Percentiles rank a stretch among this genome's conserved stretches.
These are phyloP conservation scores for Vanessa cardui DNA, from an alignment of 2,888 invertebrate species.

Conservation along the genomic window DNA sequence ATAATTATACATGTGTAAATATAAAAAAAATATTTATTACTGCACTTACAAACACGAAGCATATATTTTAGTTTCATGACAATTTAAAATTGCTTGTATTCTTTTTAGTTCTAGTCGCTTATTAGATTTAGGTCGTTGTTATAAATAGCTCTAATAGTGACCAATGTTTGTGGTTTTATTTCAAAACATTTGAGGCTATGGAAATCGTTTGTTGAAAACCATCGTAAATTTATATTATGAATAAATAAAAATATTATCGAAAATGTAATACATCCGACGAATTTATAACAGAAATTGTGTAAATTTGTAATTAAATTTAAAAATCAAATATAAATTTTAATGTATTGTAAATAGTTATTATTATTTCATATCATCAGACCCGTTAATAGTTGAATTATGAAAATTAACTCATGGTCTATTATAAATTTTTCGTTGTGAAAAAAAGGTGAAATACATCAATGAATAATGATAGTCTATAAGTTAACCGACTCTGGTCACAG, in stretches of 20 bases:
- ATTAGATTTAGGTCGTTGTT: constrained; percentile 60
- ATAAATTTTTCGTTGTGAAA: constrained; percentile 4
- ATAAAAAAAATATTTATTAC: constrained; percentile 27
- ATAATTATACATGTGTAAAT: constrained; percentile 21
- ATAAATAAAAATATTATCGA: neutral
- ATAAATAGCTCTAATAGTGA: constrained; percentile 26
- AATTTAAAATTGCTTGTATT: constrained; percentile 68
- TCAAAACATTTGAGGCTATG: constrained; percentile 36
- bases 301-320: constrained; percentile 18
- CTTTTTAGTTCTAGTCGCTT: constrained; percentile 78
- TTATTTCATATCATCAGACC: neutral
- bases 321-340: constrained; percentile 10
- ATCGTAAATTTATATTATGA: neutral
- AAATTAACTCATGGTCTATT: constrained; percentile 11
- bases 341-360: constrained; percentile 9
- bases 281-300: constrained; percentile 13
- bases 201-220: constrained; percentile 5
- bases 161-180: constrained; percentile 29
- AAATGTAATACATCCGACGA: neutral
- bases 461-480: constrained; percentile 35
- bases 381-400: constrained; percentile 1
- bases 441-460: constrained; percentile 16
- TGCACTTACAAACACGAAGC: constrained; percentile 11
- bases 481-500: constrained; percentile 65
- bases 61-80: constrained; percentile 64